phyloP scores from a whole-genome alignment of 2,888 invertebrate genomes.

The Hypolimnas misippus region DNA sequence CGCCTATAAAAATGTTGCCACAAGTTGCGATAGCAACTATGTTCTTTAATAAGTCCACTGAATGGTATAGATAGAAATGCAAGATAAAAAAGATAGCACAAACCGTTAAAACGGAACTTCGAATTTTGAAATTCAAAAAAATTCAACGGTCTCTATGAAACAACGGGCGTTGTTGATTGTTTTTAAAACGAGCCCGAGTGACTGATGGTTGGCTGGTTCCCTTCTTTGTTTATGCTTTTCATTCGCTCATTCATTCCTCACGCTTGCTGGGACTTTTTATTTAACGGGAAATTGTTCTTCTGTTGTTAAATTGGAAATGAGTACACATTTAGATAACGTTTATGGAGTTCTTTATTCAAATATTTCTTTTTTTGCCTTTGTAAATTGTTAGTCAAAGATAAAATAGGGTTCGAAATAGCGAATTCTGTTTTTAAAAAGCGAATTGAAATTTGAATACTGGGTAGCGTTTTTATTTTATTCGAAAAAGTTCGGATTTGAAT shows the following conservation, averaged over 20 bases:
- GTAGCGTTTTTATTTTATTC: no score
- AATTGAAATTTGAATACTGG: no score
- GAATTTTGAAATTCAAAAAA: neutral
- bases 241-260: conserved; percentile 11
- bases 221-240: conserved; percentile 16
- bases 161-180: neutral
- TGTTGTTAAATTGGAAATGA: neutral
- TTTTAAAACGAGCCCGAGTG: neutral
- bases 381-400: no score
- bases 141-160: neutral
- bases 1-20: no score
- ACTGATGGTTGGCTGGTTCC: conserved; percentile 9
- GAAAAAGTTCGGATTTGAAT: no score
- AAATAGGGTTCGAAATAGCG: no score
- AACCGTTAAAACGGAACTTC: no score
- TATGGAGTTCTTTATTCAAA: neutral
- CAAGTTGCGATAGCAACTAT: no score
- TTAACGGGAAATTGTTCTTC: conserved; percentile 4
- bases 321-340: neutral
- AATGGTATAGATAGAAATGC: no score
- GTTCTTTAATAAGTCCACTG: no score
- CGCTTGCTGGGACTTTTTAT: conserved; percentile 13
- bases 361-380: neutral
- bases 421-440: no score
- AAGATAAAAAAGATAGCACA: no score